Conservation (phyloP, 2,888 invertebrate genomes). For the Fragum whitleyi region DNA sequence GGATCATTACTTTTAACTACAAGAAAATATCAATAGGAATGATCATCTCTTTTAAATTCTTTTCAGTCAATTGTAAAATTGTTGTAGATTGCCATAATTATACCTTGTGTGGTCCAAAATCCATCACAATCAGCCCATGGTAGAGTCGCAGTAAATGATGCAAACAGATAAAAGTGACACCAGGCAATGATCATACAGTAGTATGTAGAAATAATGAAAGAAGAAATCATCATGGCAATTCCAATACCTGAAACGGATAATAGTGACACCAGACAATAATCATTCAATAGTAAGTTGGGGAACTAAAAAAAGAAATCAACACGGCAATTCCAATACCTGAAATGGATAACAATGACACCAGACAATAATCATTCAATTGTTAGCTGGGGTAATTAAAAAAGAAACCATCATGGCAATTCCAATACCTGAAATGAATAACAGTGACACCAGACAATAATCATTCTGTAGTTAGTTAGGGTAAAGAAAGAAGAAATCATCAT, state of each 20-base stretch:
- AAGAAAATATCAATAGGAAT: no score
- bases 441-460: slow-evolving; percentile 74
- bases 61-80: no score
- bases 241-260: slow-evolving; percentile 64
- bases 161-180: slow-evolving; percentile 72
- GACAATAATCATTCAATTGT: slow-evolving; percentile 76
- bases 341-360: slow-evolving; percentile 71
- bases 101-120: slow-evolving; percentile 73
- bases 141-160: slow-evolving; percentile 70
- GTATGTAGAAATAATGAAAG: slow-evolving; percentile 71
- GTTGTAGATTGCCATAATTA: no score
- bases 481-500: slow-evolving; percentile 73
- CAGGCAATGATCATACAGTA: slow-evolving; percentile 77
- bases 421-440: slow-evolving; percentile 67
- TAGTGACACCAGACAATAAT: slow-evolving; percentile 74
- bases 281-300: slow-evolving; percentile 74
- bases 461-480: slow-evolving; percentile 73
- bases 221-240: slow-evolving; percentile 71
- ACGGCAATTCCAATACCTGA: slow-evolving; percentile 67
- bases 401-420: slow-evolving; percentile 71
- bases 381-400: slow-evolving; percentile 69
- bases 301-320: slow-evolving; percentile 70
- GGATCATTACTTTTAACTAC: no score
- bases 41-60: no score
- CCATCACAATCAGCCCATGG: slow-evolving; percentile 71